phyloP scores from a whole-genome alignment of 2,888 invertebrate species.

The Phyllotreta striolata region DNA sequence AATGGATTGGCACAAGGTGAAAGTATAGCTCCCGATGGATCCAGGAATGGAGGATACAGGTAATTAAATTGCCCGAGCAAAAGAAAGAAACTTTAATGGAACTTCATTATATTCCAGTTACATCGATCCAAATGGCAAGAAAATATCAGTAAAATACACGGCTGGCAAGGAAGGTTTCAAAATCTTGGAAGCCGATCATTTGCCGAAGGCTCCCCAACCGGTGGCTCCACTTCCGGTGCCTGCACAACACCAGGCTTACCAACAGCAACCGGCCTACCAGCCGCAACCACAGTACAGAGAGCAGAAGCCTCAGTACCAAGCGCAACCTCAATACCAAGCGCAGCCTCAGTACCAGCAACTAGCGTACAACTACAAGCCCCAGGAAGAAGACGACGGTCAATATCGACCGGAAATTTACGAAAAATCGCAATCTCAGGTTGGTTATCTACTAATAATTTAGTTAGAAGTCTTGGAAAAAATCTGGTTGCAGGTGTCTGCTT shows the following conservation, averaged over 20 bases:
- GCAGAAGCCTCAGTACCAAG: constrained; percentile 27
- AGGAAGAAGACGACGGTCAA: constrained; percentile 51
- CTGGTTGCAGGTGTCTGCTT: constrained; percentile 28
- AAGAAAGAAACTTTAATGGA: background rate
- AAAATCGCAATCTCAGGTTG: constrained; percentile 36
- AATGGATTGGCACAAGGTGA: constrained; percentile 75
- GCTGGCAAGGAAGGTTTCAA: constrained; percentile 64
- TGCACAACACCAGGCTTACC: constrained; percentile 40
- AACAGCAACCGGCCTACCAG: constrained; percentile 37
- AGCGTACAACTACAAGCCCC: constrained; percentile 44
- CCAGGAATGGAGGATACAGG: constrained; percentile 65
- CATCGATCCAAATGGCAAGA: constrained; percentile 69
- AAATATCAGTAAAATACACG: constrained; percentile 68
- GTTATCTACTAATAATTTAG: background rate
- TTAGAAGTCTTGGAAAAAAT: background rate
- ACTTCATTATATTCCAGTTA: constrained; percentile 44
- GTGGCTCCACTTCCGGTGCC: constrained; percentile 48
- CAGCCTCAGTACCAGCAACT: constrained; percentile 55
- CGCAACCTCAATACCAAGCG: constrained; percentile 41
- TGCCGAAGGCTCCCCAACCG: constrained; percentile 57
- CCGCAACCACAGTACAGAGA: constrained; percentile 27
- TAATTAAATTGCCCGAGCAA: constrained; percentile 2
- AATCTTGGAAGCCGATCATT: constrained; percentile 62
- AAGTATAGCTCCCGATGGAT: constrained; percentile 73
- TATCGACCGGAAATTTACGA: constrained; percentile 52